Base-by-base conservation (phyloP, 2,888 invertebrate species). In the Stenotaenia linearis region DNA sequence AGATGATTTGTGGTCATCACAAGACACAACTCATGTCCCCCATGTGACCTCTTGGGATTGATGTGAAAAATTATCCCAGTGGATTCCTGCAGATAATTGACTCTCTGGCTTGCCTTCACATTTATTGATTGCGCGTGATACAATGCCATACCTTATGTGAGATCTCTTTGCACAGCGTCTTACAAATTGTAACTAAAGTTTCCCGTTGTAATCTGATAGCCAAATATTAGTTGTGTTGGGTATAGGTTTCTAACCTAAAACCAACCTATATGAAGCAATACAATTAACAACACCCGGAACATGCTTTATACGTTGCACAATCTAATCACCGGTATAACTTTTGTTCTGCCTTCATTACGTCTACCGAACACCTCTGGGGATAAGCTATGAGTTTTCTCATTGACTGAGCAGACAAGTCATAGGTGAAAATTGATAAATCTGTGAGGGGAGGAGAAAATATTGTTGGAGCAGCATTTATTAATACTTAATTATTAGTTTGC, bases 1-100 rank as follows among this genome's bases (percentile, higher is more conserved):
- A 69, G 69, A 69, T 69, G 69, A 69, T 69, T 69, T 69, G 69
- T 28, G 69, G 69, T 69, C 69, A 69, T 69, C 69, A 28, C 69
- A 28, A 28, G 69, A 28, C 69, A 23, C 69, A 69, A 69, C 69
- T 69, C 25, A 69, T 69, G 25, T 69, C 69, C 69, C 69, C 69
- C 25, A 10, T 7, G 25, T 23, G 69, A 69, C 69, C 69, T 69
- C 23, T 69, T 69, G 69, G 28, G 28, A 69, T 69, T 69, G 69
- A 69, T 69, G 69, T 69, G 69, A 69, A 69, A 69, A 69, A 69
- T 69, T 69, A 69, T 69, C 69, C 69, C 69, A 15, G 28, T 69
- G 69, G 69, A 69, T 69, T 69, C 28, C 28, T 69, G 9, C 9
- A 69, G 69, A 69, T 69, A 69, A 69, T 69, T 69, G 69, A 69